Evolutionary conservation across 92 coral and sea anemone genomes (phyloP).

Genomic region (Phymanthus crucifer): DNA sequence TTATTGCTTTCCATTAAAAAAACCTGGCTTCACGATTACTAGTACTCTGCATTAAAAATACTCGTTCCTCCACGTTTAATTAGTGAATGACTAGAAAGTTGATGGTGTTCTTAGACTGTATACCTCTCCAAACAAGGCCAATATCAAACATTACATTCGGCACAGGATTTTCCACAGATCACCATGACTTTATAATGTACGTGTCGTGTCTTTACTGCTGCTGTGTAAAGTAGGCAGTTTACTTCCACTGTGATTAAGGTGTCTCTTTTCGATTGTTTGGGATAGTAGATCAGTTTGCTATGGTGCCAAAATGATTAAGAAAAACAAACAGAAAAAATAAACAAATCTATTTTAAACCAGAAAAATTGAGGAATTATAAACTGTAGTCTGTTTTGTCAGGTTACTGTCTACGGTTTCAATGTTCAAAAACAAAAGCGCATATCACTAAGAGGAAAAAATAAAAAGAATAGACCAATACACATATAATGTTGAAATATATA

Average conservation of each 20-base stretch:
- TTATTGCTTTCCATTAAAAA: conserved; percentile 1
- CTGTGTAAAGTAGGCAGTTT: background rate
- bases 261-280: background rate
- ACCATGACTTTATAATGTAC: background rate
- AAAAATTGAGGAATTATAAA: too few relatives aligned
- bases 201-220: background rate
- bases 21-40: background rate
- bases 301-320: background rate
- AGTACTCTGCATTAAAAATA: background rate
- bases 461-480: background rate
- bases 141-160: background rate
- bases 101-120: background rate
- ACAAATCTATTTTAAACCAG: background rate
- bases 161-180: background rate
- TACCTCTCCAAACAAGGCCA: background rate
- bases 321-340: background rate
- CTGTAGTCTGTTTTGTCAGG: too few relatives aligned
- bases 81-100: background rate
- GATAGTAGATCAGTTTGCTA: too few relatives aligned
- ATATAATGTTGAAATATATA: too few relatives aligned
- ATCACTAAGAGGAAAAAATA: too few relatives aligned
- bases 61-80: background rate
- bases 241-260: background rate
- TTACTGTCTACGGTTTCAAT: too few relatives aligned
- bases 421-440: too few relatives aligned